Evolutionary conservation across 2,888 invertebrate species (phyloP), one percentile per base, ranked within the genome.

Genomic region (Chydorus sphaericus): DNA sequence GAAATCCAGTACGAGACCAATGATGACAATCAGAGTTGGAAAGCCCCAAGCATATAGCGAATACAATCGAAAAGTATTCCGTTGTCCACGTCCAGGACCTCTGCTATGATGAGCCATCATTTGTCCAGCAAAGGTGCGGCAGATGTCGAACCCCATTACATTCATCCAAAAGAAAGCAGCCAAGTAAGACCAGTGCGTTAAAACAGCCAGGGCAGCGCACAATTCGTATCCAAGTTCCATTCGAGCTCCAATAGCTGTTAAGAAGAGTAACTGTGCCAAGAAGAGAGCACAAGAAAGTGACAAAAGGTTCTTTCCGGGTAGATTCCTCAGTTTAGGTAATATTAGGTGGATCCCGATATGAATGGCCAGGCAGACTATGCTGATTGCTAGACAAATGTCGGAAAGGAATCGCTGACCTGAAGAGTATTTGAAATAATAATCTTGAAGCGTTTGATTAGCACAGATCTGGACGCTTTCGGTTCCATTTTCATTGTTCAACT

Each of bases 101-200:
- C 61, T 53, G 26, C 44, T 4, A 28, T 50, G 31, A 31, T 51
- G 36, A 55, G 61, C 51, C 29, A 11, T 50, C 50, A 50, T 8
- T 5, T 23, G 28, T 5, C 44, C 44, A n/a, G 62, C 62, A 59
- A 73, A 72, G 1, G 72, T 72, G 44, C 67, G 62, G 65, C 69
- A 71, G 38, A 73, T 67, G 59, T 73, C 73, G 55, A 70, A 63
- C 36, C 71, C 69, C 66, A 73, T 68, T 6, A 71, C 66, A 59
- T 68, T 72, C 69, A 71, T 70, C 74, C 74, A 74, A 59, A 67
- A 67, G 62, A 73, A 72, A 2, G 70, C 64, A 0, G 70, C 65
- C 31, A 73, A 63, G 61, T 67, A 71, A 57, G 65, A 66, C 61
- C 66, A 73, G 59, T 73, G 73, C 52, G 70, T 65, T 3, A 63